Base-by-base conservation (phyloP, 2,888 invertebrate species). In the Eristalis pertinax region DNA sequence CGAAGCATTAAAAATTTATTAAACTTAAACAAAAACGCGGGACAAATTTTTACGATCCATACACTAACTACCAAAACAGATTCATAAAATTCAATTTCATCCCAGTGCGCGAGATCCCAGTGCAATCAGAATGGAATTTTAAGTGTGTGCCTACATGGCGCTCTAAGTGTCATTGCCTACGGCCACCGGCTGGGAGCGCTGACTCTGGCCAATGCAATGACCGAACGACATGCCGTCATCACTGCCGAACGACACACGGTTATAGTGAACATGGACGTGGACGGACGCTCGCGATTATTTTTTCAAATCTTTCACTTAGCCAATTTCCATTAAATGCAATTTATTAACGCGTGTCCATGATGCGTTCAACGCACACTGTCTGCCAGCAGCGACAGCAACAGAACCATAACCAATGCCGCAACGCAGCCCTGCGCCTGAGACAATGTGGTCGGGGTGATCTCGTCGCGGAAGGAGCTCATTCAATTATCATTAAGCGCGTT, bases 321-420 rank as follows among this genome's bases (percentile, higher is more conserved):
- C 84, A 87, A 87, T 87, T 84, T 87, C 79, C 87, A 87, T 87
- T 80, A 87, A 87, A 84, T 84, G 84, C 87, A 87, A 87, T 87
- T 87, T 87, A 87, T 87, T 87, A 87, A 87, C 87, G 87, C 87
- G 87, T 87, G 86, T 79, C 85, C 85, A 70, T 74, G 85, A 74
- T 78, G 72, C 58, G 70, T 56, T 29, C 35, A 64, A 24, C 65
- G 65, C 50, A 50, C 50, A 50, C 19, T 76, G 22, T 24, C 56
- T 32, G 43, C 38, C 58, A 19, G 22, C 74, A 65, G n/a, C 11
- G 56, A 29, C 65, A 67, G 22, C 38, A 32, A 7, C 50, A 50
- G 29, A 13, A 38, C 29, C 58, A 35, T 19, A 41, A 19, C 56
- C 15, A 24, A 26, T 24, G 19, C 2, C 15, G 56, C 4, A 15